Evolutionary conservation across 2,797 vertebrate species (phyloP).

Genomic region (Lithobates sylvaticus): DNA sequence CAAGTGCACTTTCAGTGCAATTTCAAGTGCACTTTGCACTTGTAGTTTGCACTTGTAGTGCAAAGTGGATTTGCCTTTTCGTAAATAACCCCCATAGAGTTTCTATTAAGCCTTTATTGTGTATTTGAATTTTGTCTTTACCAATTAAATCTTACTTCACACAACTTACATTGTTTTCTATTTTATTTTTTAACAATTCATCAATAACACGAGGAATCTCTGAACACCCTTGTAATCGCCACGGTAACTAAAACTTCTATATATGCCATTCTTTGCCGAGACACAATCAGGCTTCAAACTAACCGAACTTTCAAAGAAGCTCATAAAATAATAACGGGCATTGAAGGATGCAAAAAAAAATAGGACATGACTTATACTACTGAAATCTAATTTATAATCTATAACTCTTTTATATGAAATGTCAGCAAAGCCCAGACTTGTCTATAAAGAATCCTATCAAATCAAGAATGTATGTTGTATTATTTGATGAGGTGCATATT

Average conservation of each 20-base stretch:
- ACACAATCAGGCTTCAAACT: slow-evolving; percentile 49
- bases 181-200: not conserved
- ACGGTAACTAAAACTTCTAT: slow-evolving; percentile 43
- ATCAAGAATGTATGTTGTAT: slow-evolving; percentile 13
- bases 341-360: slow-evolving; percentile 71
- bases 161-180: not conserved
- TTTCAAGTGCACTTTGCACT: too few species aligned
- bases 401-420: slow-evolving; percentile 69
- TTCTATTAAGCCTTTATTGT: not conserved
- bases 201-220: slow-evolving; percentile 33
- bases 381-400: slow-evolving; percentile 68
- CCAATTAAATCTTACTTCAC: too few species aligned
- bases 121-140: not conserved
- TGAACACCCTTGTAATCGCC: slow-evolving; percentile 51
- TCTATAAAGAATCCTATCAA: slow-evolving; percentile 48
- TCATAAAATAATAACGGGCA: slow-evolving; percentile 71
- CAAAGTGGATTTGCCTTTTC: too few species aligned
- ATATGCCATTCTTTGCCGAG: slow-evolving; percentile 43
- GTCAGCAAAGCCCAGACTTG: slow-evolving; percentile 51
- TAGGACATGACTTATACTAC: slow-evolving; percentile 65
- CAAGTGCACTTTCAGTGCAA: too few species aligned
- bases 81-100: too few species aligned
- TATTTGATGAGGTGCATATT: slow-evolving; percentile 8
- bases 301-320: slow-evolving; percentile 51
- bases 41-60: too few species aligned